Evolutionary conservation across 2,113 vertebrate species (phyloP).

Genomic region (Colossoma macropomum): DNA sequence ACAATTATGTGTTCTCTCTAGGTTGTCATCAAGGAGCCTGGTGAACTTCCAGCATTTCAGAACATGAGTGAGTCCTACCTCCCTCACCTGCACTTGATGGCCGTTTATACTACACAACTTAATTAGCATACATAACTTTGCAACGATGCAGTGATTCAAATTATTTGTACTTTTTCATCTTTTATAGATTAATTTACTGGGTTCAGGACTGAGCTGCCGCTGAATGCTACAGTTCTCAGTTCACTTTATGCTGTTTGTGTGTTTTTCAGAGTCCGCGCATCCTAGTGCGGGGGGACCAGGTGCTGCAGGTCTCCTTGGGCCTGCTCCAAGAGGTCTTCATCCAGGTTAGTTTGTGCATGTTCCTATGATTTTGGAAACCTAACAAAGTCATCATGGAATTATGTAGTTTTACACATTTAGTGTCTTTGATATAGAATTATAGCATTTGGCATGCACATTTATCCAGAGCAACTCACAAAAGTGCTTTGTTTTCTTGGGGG

Average conservation of each 20-base stretch:
- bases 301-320: constrained; percentile 6
- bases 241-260: background rate
- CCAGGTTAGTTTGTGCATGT: constrained; percentile 24
- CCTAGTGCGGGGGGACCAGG: background rate
- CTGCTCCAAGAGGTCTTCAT: background rate
- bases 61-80: constrained; percentile 52
- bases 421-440: too few species aligned
- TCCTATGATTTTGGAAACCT: too few species aligned
- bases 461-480: too few species aligned
- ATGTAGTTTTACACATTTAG: too few species aligned
- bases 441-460: too few species aligned
- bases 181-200: too few species aligned
- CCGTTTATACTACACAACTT: background rate
- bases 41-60: constrained; percentile 61
- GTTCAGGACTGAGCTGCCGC: too few species aligned
- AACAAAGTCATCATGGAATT: too few species aligned
- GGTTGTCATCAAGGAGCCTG: constrained; percentile 78
- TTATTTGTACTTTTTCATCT: too few species aligned
- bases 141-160: background rate
- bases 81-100: too few species aligned
- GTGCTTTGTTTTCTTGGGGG: too few species aligned
- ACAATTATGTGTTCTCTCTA: constrained; percentile 29
- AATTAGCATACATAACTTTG: background rate
- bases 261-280: constrained; percentile 42
- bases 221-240: background rate